Base-by-base conservation (phyloP, 2,888 invertebrate genomes). In the Orgyia antiqua region DNA sequence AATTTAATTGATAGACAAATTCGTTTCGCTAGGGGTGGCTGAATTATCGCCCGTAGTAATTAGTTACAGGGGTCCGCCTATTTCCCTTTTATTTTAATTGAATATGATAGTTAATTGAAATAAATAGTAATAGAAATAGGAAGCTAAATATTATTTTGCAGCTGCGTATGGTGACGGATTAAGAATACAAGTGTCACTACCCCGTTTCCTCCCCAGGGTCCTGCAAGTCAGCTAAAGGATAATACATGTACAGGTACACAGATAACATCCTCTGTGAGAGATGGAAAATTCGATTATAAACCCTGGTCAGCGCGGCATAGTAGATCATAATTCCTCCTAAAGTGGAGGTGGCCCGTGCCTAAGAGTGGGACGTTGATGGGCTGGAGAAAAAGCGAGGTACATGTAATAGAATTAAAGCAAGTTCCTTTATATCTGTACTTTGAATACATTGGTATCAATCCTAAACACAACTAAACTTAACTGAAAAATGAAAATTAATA, bases 1-100 rank as follows among this genome's bases (percentile, higher is more conserved):
- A 51, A 58, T 58, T 63, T 67, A 73, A 76, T 77, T 73, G 62
- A 71, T 74, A 78, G 74, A 77, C 63, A 75, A 79, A 59, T 82
- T 78, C 65, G 62, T 68, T 66, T 64, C 36, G 45, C 58, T 65
- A 53, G 68, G 76, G 78, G 71, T 66, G 58, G 54, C 43, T 55
- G 42, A 62, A 64, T 58, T 52, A 49, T 45, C 53, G 45, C 42
- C 45, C 40, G 46, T 19, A 35, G 42, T 44, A 51, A 51, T 52
- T 50, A 51, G 35, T 41, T 36, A 39, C 27, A 27, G 24, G 34
- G 31, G 31, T 27, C 29, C 33, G 28, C 11, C 31, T 34, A 33
- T 28, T 47, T 51, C 23, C 35, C 38, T 39, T 36, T 50, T 36
- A 52, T 49, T 45, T 10, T 10, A 6, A 23, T 10, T 21, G 9